These are phyloP conservation scores for Nesidiocoris tenuis DNA, from an alignment of 2,888 invertebrate genomes.

Conservation along the genomic window DNA sequence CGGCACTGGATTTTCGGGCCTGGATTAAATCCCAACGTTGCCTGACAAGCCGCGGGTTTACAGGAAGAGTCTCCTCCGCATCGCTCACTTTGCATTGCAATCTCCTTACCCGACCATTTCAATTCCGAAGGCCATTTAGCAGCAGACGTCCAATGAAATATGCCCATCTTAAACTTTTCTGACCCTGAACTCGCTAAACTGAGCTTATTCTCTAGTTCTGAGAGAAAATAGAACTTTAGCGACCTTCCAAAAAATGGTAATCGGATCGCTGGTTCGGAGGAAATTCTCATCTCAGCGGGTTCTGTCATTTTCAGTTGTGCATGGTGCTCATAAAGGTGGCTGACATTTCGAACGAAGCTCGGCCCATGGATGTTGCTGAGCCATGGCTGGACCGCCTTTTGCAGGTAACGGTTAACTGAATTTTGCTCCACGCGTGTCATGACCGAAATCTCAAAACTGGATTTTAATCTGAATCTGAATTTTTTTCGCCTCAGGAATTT, in stretches of 20 bases:
- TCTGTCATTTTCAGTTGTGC: conserved; percentile 67
- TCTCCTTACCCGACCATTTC: not conserved
- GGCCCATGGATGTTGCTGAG: conserved; percentile 79
- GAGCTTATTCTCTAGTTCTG: too few species aligned
- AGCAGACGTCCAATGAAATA: not conserved
- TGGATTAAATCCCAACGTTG: not conserved
- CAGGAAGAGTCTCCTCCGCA: not conserved
- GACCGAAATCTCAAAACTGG: not conserved
- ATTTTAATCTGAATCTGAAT: not conserved
- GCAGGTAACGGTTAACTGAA: not conserved
- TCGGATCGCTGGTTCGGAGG: too few species aligned
- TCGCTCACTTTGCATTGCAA: not conserved
- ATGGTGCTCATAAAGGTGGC: conserved; percentile 82
- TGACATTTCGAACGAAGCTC: conserved; percentile 79
- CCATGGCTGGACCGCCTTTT: conserved; percentile 76
- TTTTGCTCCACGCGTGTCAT: not conserved
- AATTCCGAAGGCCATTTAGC: not conserved
- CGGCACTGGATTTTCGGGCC: not conserved
- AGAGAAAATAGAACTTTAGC: too few species aligned
- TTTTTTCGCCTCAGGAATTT: conserved; percentile 59
- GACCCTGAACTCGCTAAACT: too few species aligned
- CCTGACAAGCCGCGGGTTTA: not conserved
- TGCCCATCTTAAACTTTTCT: too few species aligned
- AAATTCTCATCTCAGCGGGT: too few species aligned
- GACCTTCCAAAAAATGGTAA: too few species aligned